Evolutionary conservation across 2,888 invertebrate genomes (phyloP).

Genomic region (Drosophila percnosoma): DNA sequence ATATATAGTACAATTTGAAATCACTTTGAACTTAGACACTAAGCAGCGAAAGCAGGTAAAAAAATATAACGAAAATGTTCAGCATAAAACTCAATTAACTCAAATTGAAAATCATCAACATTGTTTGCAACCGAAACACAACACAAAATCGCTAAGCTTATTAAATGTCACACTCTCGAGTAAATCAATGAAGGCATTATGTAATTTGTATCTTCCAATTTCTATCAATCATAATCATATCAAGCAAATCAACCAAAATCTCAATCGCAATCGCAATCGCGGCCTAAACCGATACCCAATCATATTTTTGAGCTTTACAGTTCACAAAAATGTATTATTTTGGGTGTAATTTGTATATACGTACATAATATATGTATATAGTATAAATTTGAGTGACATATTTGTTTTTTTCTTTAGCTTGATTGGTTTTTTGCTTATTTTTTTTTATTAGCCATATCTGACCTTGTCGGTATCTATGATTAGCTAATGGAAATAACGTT

Average conservation of each 20-base stretch:
- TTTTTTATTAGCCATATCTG: constrained; percentile 13
- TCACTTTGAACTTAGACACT: constrained; percentile 67
- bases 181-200: constrained; percentile 32
- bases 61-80: constrained; percentile 37
- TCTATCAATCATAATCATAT: background rate
- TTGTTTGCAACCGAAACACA: constrained; percentile 13
- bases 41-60: constrained; percentile 63
- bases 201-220: background rate
- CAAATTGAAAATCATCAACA: constrained; percentile 23
- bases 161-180: constrained; percentile 15
- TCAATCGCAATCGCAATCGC: constrained; percentile 6
- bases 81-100: constrained; percentile 34
- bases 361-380: constrained; percentile 11
- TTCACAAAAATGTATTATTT: constrained; percentile 25
- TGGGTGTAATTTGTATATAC: constrained; percentile 8
- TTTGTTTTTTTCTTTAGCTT: constrained; percentile 15
- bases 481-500: constrained; percentile 66
- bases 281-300: constrained; percentile 15
- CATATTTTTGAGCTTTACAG: constrained; percentile 35
- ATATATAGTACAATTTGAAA: constrained; percentile 63
- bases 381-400: constrained; percentile 55
- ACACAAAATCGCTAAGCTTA: constrained; percentile 31
- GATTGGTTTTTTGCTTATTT: background rate
- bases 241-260: constrained; percentile 16
- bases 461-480: constrained; percentile 39